Conservation (phyloP, 1,140 invertebrate species). For the Eulimnadia texana region DNA sequence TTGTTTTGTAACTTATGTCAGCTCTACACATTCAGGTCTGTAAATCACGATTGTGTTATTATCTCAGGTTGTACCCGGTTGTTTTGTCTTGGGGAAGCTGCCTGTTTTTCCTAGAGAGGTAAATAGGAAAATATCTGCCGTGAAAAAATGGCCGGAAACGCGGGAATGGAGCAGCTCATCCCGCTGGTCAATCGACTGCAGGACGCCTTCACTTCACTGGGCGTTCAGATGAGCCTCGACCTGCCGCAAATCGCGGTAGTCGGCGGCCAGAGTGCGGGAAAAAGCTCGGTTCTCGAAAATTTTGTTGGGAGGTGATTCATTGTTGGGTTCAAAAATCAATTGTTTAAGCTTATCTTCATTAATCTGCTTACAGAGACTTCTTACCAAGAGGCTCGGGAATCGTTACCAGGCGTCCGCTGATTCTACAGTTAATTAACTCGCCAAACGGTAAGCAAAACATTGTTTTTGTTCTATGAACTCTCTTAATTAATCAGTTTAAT, state of each 20-base stretch:
- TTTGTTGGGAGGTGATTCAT: conserved; percentile 91
- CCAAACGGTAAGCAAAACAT: conserved; percentile 52
- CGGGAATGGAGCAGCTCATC: conserved; percentile 93
- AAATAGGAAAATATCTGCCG: too few relatives aligned
- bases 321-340: background rate
- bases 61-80: too few relatives aligned
- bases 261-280: conserved; percentile 96
- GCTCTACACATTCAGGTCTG: too few relatives aligned
- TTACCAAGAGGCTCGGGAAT: conserved; percentile 92
- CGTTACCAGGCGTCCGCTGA: conserved; percentile 92
- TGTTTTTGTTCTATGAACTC: too few relatives aligned
- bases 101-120: background rate
- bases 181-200: conserved; percentile 97
- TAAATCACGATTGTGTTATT: too few relatives aligned
- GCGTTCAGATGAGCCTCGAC: conserved; percentile 93
- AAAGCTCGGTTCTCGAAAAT: conserved; percentile 97
- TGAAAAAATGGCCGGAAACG: conserved; percentile 50
- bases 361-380: conserved; percentile 61
- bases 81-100: background rate
- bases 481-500: conserved; percentile 2
- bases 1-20: too few relatives aligned
- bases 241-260: conserved; percentile 99
- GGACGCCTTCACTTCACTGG: conserved; percentile 97
- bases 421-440: conserved; percentile 86
- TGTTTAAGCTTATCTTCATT: background rate